phyloP scores from a whole-genome alignment of 2,113 vertebrate species.

The Cebus imitator region DNA sequence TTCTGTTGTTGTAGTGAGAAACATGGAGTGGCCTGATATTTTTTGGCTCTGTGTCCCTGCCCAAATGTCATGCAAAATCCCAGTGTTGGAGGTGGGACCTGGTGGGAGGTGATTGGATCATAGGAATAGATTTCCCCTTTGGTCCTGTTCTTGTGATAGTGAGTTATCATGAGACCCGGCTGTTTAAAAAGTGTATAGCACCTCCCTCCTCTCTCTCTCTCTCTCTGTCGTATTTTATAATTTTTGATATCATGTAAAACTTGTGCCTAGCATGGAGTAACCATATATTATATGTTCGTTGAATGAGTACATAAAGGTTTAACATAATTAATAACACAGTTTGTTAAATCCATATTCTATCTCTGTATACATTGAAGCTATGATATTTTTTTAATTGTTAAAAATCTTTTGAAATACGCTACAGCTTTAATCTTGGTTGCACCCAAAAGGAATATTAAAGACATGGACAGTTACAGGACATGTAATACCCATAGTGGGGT shows the following conservation, averaged over 20 bases:
- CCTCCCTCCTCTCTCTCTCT: no score
- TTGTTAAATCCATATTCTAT: background rate
- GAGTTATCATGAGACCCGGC: no score
- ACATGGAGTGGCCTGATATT: background rate
- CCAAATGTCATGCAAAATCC: no score
- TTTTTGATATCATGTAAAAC: background rate
- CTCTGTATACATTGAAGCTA: background rate
- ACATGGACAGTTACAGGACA: slow-evolving; percentile 72
- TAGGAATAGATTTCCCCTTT: no score
- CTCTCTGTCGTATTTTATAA: background rate
- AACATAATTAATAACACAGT: background rate
- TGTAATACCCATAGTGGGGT: slow-evolving; percentile 49
- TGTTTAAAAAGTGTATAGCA: no score
- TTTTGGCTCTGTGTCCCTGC: no score
- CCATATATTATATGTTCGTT: background rate
- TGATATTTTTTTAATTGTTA: background rate
- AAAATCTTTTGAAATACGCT: background rate
- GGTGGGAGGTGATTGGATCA: no score
- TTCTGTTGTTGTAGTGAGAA: background rate
- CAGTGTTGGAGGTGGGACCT: no score
- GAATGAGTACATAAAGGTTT: background rate
- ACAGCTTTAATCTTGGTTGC: background rate
- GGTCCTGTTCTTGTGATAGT: no score
- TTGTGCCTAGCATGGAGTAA: background rate
- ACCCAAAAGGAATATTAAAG: slow-evolving; percentile 42